Conservation (phyloP, 1,140 invertebrate species). For the Drosophila quadrilineata region DNA sequence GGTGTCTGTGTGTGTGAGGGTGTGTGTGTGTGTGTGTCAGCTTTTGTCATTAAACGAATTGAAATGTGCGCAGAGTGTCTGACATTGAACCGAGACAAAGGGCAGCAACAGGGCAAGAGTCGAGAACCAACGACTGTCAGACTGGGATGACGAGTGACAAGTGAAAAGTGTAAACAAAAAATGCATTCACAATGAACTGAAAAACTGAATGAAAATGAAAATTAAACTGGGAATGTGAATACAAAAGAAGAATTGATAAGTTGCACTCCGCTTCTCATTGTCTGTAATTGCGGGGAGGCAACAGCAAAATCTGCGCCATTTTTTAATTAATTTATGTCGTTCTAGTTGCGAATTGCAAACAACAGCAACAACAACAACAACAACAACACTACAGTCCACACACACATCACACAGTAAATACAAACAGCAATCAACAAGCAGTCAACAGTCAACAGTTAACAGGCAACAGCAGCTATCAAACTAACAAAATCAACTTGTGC, state of each 20-base stretch:
- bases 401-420: conserved; percentile 16
- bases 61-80: conserved; percentile 18
- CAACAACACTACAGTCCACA: conserved; percentile 10
- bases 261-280: too few species aligned
- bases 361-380: conserved; percentile 11
- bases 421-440: conserved; percentile 18
- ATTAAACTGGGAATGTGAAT: not conserved
- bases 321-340: conserved; percentile 52
- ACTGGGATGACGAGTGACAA: too few species aligned
- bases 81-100: conserved; percentile 3
- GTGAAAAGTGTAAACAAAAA: too few species aligned
- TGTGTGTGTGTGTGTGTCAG: too few species aligned
- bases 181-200: too few species aligned
- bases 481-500: conserved; percentile 22
- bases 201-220: conserved; percentile 9
- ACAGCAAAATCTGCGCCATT: not conserved
- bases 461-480: conserved; percentile 3
- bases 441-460: conserved; percentile 8
- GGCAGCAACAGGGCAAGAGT: conserved; percentile 22
- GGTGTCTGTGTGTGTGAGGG: not conserved
- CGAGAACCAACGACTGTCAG: too few species aligned
- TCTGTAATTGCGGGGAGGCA: not conserved
- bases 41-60: conserved; percentile 27
- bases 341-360: conserved; percentile 14
- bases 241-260: too few species aligned